Conservation (phyloP, 2,888 invertebrate genomes). For the Synergus umbraculus region DNA sequence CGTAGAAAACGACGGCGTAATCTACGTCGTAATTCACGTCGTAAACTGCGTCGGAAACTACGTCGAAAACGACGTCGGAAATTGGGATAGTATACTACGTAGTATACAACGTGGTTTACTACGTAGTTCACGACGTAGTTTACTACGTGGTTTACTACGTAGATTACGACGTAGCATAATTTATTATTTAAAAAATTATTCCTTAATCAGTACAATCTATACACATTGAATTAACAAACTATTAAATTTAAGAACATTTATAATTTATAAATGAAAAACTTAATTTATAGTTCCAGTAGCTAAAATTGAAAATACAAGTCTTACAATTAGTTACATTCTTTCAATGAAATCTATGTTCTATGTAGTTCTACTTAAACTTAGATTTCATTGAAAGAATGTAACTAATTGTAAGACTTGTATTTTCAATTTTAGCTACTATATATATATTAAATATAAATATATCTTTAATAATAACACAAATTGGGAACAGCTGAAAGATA, state of each 20-base stretch:
- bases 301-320: too few relatives aligned
- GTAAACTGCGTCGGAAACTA: not conserved
- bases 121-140: not conserved
- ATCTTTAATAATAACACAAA: constrained; percentile 41
- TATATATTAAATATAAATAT: not conserved
- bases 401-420: too few relatives aligned
- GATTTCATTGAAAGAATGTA: too few relatives aligned
- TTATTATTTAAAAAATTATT: not conserved
- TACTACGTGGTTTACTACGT: not conserved
- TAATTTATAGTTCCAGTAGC: not conserved
- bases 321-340: too few relatives aligned
- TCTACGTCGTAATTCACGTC: not conserved
- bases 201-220: not conserved
- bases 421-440: too few relatives aligned
- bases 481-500: constrained; percentile 37
- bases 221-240: not conserved
- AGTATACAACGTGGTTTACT: not conserved
- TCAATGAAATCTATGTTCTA: too few relatives aligned
- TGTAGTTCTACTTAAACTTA: too few relatives aligned
- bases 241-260: not conserved
- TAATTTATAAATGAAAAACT: not conserved
- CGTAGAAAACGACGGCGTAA: too few relatives aligned
- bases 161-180: not conserved
- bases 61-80: not conserved
- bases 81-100: too few relatives aligned